A percentile compares a stretch with the other conserved stretches of the same genome.
phyloP scores from a whole-genome alignment of 2,113 vertebrate species.

The Lasiurus cinereus region DNA sequence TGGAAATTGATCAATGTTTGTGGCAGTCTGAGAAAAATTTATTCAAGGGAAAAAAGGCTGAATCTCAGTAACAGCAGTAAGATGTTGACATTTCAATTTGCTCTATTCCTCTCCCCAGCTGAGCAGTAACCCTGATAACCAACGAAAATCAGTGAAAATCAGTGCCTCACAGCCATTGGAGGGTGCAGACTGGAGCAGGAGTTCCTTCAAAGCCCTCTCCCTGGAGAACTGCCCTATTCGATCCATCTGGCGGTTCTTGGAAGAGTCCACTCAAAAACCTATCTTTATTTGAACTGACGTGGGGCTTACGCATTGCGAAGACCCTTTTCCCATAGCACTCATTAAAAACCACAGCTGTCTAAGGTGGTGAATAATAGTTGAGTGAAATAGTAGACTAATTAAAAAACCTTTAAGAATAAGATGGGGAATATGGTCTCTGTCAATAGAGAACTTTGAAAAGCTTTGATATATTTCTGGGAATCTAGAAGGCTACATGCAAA shows the following conservation, averaged over 20 bases:
- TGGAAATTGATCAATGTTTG: constrained; percentile 39
- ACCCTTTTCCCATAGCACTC: neutral
- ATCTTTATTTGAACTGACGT: neutral
- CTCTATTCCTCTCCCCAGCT: neutral
- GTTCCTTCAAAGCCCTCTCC: neutral
- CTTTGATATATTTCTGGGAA: neutral
- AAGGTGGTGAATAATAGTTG: neutral
- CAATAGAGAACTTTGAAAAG: neutral
- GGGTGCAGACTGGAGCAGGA: neutral
- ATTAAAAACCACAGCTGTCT: neutral
- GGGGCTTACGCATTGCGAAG: neutral
- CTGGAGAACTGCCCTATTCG: neutral
- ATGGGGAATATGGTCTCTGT: neutral
- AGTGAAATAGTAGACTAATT: neutral
- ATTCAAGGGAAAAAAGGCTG: neutral
- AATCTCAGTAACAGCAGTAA: neutral
- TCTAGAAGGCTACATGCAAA: neutral
- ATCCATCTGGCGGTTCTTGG: neutral
- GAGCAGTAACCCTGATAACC: neutral
- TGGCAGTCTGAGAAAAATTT: neutral
- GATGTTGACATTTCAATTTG: neutral
- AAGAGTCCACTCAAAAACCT: neutral
- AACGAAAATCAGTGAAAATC: neutral
- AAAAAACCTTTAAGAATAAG: constrained; percentile 17
- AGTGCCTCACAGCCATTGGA: neutral